phyloP scores from a whole-genome alignment of 2,113 vertebrate genomes.

The Saguinus midas region DNA sequence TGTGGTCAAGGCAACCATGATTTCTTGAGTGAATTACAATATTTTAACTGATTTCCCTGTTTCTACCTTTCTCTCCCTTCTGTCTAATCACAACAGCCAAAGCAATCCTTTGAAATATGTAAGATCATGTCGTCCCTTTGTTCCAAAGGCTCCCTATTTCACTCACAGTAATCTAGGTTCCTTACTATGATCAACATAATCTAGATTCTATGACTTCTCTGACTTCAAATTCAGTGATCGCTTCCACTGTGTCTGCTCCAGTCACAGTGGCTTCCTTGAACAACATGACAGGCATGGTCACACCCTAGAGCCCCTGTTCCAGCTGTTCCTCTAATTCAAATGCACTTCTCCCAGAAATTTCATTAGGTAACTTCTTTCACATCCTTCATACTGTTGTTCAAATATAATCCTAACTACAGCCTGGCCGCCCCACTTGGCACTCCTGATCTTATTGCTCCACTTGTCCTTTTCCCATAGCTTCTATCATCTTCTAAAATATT shows the following conservation, averaged over 20 bases:
- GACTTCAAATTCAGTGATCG: neutral
- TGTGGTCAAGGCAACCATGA: neutral
- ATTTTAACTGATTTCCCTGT: neutral
- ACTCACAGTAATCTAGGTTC: neutral
- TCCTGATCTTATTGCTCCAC: neutral
- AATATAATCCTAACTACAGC: neutral
- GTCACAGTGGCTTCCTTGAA: neutral
- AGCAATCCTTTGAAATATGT: neutral
- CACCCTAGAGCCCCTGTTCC: neutral
- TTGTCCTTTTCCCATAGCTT: neutral
- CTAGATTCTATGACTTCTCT: neutral
- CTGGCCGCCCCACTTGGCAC: neutral
- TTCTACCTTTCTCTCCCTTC: neutral
- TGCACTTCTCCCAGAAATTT: neutral
- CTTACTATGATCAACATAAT: neutral
- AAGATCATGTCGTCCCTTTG: neutral
- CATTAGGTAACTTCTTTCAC: neutral
- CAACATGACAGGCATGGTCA: neutral
- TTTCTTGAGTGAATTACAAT: neutral
- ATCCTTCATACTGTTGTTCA: neutral
- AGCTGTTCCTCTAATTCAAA: neutral
- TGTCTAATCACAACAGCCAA: neutral
- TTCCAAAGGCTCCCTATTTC: neutral
- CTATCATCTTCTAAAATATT: neutral
- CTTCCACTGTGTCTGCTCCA: neutral